Evolutionary conservation across 1,140 invertebrate species (phyloP), one percentile per base, ranked within the genome.

Genomic region (Megathymus violae): DNA sequence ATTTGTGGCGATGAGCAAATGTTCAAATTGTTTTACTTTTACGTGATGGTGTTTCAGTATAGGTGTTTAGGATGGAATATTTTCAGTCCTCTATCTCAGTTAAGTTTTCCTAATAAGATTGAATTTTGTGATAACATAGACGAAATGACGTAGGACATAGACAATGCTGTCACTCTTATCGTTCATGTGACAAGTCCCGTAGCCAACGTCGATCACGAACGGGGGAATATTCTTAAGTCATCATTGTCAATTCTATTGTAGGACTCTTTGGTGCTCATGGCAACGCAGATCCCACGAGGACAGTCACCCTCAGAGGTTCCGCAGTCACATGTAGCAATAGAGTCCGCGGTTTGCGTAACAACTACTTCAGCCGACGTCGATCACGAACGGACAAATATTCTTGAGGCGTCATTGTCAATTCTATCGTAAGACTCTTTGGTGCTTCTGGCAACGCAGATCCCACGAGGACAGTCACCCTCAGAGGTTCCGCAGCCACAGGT

Each of bases 261-360:
- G 11, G 9, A 34, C 2, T 34, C 14, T 50, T 36, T 10, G 14
- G 14, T 50, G 1, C 9, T 7, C 16, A 14, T 17, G 27, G 47
- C 47, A 36, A 36, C 14, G 25, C 11, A 36, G 47, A 17, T 36
- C 14, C 27, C 9, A n/a, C 15, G 17, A 51, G 48, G 47, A 34
- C 27, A 50, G 27, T 50, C 47, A 50, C 47, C 47, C 47, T 50
- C 16, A 31, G 4, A 19, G 47, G 13, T 2, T 16, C 27, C n/a
- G 27, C 47, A 34, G 13, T 10, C 15, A 36, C 27, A 51, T 0
- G 14, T 19, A 17, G 36, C 31, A 36, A 10, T 10, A 50, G 47
- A 34, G 27, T 25, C 13, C 14, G 16, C 22, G 47, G n/a, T 17
- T 50, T 15, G 3, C 1, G 0, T 31, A 25, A 15, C 9, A 34